Evolutionary conservation across 1,140 invertebrate species (phyloP), one percentile per base, ranked within the genome.

Genomic region (Lasioglossum albipes): DNA sequence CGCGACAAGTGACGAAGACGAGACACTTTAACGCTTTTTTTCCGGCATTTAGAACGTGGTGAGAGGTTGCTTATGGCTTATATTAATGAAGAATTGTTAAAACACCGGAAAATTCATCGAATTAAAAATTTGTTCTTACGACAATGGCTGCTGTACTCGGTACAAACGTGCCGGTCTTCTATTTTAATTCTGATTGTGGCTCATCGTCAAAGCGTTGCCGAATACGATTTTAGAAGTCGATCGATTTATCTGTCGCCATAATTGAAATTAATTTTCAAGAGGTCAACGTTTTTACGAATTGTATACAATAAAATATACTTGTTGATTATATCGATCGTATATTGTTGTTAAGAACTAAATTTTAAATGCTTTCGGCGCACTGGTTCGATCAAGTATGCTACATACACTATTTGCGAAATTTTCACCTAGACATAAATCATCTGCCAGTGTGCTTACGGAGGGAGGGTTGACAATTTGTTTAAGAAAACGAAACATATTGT

Each of bases 141-240:
- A 79, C 76, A 54, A 74, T 79, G 77, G 49, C 64, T 54, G 41
- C 69, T 79, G 7, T 7, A 65, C 72, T 54, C 45, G 22, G 76
- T 59, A 10, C 67, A 68, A 49, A 27, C 49, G 52, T 13, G 18
- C 45, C 20, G 65, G 61, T 66, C 45, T 69, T 77, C 83, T 75
- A 74, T 57, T 81, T 76, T 76, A 75, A 69, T 69, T 81, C 79
- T 52, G 42, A 68, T 68, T 12, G 54, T 81, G 73, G 74, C 82
- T 73, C 76, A 74, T 79, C 64, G 64, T 79, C 70, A 79, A 73
- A 67, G 69, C 70, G 67, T 72, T 68, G 66, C 70, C 65, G 27
- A 78, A 64, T 67, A 36, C n/a, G 42, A 68, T 79, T 27, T 22
- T 27, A 18, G 12, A 16, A 54, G 20, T 66, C 22, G 16, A 73